phyloP scores from a whole-genome alignment of 2,113 vertebrate genomes.

The Chaenocephalus aceratus region DNA sequence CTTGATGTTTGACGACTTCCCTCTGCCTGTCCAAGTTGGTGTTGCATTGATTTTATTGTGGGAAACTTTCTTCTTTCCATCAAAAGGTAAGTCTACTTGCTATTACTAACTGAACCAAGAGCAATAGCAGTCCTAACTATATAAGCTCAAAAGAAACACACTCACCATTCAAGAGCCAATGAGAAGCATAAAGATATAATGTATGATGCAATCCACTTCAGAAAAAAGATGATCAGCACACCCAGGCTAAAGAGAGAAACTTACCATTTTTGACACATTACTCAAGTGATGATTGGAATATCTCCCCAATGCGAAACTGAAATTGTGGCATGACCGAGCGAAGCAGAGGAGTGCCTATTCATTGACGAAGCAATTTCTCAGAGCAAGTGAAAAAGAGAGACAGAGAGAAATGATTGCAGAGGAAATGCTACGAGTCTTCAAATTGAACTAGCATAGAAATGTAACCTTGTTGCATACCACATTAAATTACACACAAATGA shows the following conservation, averaged over 20 bases:
- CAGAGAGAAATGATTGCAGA: slow-evolving; percentile 61
- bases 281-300: slow-evolving; percentile 55
- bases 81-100: background rate
- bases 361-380: slow-evolving; percentile 62
- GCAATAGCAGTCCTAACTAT: background rate
- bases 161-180: background rate
- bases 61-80: background rate
- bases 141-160: background rate
- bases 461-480: slow-evolving; percentile 65
- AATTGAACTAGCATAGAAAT: slow-evolving; percentile 66
- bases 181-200: slow-evolving; percentile 6
- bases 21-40: background rate
- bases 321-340: slow-evolving; percentile 52
- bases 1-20: slow-evolving; percentile 13
- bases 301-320: slow-evolving; percentile 54
- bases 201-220: slow-evolving; percentile 25
- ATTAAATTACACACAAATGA: slow-evolving; percentile 70
- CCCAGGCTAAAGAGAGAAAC: slow-evolving; percentile 21
- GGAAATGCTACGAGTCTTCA: slow-evolving; percentile 52
- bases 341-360: slow-evolving; percentile 36
- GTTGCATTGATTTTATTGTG: background rate
- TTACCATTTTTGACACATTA: slow-evolving; percentile 54
- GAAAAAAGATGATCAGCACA: slow-evolving; percentile 47
- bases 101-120: background rate
- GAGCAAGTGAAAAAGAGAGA: slow-evolving; percentile 31